Percentiles rank a stretch among this genome's conserved stretches.
Conservation (phyloP, 2,113 vertebrate genomes). For the Alligator sinensis region DNA sequence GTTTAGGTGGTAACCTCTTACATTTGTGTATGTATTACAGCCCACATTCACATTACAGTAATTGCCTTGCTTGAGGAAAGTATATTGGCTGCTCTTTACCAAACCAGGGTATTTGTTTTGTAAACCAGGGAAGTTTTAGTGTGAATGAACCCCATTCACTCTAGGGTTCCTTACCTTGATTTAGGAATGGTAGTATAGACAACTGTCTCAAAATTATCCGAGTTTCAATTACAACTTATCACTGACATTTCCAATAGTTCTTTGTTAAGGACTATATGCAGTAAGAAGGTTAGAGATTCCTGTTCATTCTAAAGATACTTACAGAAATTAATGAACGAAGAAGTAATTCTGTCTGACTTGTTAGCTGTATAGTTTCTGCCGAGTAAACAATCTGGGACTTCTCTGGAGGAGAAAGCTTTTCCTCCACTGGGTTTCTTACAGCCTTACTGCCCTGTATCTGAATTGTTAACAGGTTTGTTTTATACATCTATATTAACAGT, state of each 20-base stretch:
- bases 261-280: background rate
- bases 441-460: rapidly evolving
- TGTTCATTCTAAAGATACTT: background rate
- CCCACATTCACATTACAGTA: background rate
- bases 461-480: background rate
- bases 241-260: background rate
- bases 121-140: background rate
- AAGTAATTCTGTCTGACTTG: background rate
- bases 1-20: too few relatives aligned
- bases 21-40: too few relatives aligned
- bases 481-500: background rate
- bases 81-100: background rate
- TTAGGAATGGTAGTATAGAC: background rate
- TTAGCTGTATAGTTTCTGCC: background rate
- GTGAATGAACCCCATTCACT: background rate
- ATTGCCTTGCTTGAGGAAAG: background rate
- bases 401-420: background rate
- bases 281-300: background rate
- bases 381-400: background rate
- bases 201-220: background rate
- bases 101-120: background rate
- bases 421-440: background rate
- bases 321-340: background rate
- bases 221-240: background rate
- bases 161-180: background rate